Base-by-base conservation (phyloP, 1,140 invertebrate species). In the Pseudachorutes palmiensis region DNA sequence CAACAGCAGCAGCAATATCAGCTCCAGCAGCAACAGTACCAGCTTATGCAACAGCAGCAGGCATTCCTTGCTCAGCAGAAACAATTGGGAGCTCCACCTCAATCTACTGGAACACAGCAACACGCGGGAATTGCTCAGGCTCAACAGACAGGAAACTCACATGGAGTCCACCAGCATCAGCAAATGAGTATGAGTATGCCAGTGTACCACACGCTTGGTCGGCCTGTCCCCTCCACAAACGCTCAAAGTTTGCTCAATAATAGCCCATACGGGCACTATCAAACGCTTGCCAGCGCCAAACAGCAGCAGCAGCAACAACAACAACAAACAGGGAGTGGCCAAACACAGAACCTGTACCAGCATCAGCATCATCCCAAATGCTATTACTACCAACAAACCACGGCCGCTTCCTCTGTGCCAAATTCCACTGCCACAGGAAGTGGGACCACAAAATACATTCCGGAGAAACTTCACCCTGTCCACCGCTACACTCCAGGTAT, bases 341-440 rank as follows among this genome's bases (percentile, higher is more conserved):
- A 48, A 41, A 63, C 36, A 36, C 61, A 26, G 24, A 26, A 41
- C 36, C 32, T 28, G 9, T 70, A 61, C 33, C 67, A 71, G 32
- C 61, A 65, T 16, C 69, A 71, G 30, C 72, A 74, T 60, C 72
- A 74, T 62, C 72, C 72, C 45, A 74, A 74, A 67, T 74, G 72
- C 41, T 70, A 71, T 51, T 74, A 70, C 33, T 74, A 74, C 64
- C 70, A 74, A 26, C 69, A 71, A 33, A 66, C 69, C 1, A 28
- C 64, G 3, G 45, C 67, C 0, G 31, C 57, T 2, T 2, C 65
- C 1, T 31, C 67, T 31, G 19, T 41, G 32, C 19, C 65, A 22
- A 41, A 22, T n/a, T 2, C 65, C 14, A 26, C 30, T 24, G 31
- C 30, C 14, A 33, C 51, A 26, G 63, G 2, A 41, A 16, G 31